A percentile compares a stretch with the other conserved stretches of the same genome.
These are phyloP conservation scores for Craniophora ligustri DNA, from an alignment of 2,888 invertebrate species.

Conservation along the genomic window DNA sequence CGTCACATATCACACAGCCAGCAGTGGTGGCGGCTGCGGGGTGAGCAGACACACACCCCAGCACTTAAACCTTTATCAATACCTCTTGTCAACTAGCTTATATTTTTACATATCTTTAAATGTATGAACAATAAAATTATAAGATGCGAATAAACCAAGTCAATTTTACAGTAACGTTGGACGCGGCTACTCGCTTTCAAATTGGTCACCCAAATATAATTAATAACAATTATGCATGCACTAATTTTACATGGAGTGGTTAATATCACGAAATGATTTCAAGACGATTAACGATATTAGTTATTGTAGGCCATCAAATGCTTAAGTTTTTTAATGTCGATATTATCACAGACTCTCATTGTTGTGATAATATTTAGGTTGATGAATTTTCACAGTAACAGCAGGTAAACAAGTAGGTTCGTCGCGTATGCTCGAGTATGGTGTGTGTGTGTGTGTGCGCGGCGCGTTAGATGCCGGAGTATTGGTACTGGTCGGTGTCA, in stretches of 20 bases:
- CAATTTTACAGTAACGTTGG: too few relatives aligned
- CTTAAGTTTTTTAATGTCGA: not conserved
- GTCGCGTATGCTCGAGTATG: not conserved
- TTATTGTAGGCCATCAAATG: too few relatives aligned
- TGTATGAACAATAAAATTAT: too few relatives aligned
- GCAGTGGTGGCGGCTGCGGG: not conserved
- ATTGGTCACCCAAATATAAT: too few relatives aligned
- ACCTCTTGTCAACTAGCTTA: not conserved
- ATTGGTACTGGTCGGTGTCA: slow-evolving; percentile 45
- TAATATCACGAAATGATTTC: not conserved
- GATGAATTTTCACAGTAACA: not conserved
- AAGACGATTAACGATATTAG: not conserved
- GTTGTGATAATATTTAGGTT: not conserved
- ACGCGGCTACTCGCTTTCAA: too few relatives aligned
- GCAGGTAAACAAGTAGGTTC: slow-evolving; percentile 2
- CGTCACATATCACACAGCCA: slow-evolving; percentile 13
- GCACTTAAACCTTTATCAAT: not conserved
- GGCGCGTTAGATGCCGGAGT: slow-evolving; percentile 65
- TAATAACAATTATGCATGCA: not conserved
- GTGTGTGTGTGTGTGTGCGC: not conserved
- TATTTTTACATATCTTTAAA: too few relatives aligned
- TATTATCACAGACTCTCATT: not conserved
- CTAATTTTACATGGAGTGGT: not conserved
- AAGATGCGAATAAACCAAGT: too few relatives aligned
- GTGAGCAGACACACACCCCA: not conserved